A percentile compares a stretch with the other conserved stretches of the same genome.
Conservation (phyloP, 2,888 invertebrate genomes). For the Galerucella pusilla region DNA sequence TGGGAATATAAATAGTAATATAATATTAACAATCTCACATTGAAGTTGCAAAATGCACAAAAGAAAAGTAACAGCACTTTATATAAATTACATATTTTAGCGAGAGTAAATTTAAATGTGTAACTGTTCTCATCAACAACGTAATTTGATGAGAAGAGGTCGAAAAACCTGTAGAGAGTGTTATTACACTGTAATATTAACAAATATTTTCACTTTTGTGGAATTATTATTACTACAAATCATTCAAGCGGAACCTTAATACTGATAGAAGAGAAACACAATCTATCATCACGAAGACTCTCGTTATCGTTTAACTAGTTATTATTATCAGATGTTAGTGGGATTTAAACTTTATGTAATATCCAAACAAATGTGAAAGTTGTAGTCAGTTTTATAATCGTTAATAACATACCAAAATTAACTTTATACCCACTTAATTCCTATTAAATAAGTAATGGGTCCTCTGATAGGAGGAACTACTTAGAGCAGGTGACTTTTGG, state of each 20-base stretch:
- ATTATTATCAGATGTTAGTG: background rate
- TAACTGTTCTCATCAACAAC: slow-evolving; percentile 30
- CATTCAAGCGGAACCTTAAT: background rate
- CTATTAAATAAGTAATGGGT: too few relatives aligned
- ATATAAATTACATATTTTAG: slow-evolving; percentile 25
- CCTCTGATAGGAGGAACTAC: too few relatives aligned
- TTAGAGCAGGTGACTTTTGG: too few relatives aligned
- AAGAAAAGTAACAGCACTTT: slow-evolving; percentile 11
- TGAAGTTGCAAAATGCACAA: slow-evolving; percentile 6
- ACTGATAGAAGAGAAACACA: too few relatives aligned
- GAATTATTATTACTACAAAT: background rate
- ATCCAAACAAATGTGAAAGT: background rate
- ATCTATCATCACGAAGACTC: background rate
- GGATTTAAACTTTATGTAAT: background rate
- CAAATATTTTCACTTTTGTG: slow-evolving; percentile 29
- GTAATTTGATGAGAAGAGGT: slow-evolving; percentile 21
- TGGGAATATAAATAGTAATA: slow-evolving; percentile 8
- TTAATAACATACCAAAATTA: too few relatives aligned
- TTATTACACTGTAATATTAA: slow-evolving; percentile 10
- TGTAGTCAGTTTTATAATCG: too few relatives aligned
- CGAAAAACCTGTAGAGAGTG: too few relatives aligned
- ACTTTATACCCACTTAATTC: too few relatives aligned
- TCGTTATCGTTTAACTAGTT: background rate
- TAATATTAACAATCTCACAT: background rate
- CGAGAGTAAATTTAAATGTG: slow-evolving; percentile 31